A percentile compares a stretch with the other conserved stretches of the same genome.
Evolutionary conservation across 2,113 vertebrate species (phyloP).

Genomic region (Taxidea taxus): DNA sequence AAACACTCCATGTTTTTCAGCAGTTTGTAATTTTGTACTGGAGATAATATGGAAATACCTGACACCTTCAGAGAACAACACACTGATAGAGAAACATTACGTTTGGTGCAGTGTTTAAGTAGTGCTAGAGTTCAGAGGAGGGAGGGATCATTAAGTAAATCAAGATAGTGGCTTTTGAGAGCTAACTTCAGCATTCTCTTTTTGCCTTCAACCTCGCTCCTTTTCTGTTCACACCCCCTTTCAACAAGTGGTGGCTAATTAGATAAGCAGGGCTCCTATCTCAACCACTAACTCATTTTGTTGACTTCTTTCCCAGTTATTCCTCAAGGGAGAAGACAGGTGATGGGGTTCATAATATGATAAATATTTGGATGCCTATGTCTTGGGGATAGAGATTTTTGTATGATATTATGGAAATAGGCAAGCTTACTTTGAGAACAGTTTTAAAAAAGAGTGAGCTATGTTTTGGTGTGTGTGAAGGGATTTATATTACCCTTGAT

Average conservation of each 20-base stretch:
- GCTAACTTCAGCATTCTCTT: neutral
- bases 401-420: slow-evolving; percentile 8
- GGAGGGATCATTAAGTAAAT: slow-evolving; percentile 20
- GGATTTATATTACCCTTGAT: neutral
- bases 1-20: neutral
- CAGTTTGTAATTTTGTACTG: neutral
- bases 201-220: neutral
- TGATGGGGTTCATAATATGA: neutral
- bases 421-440: neutral
- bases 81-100: neutral
- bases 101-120: neutral
- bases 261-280: neutral
- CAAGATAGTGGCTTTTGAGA: neutral
- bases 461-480: neutral
- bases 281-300: slow-evolving; percentile 7
- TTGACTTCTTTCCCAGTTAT: neutral
- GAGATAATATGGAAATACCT: neutral
- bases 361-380: neutral
- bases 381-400: neutral
- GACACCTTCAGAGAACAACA: neutral
- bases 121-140: neutral
- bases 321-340: neutral
- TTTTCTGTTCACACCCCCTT: neutral
- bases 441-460: neutral
- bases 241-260: neutral